Percentiles rank a stretch among this genome's conserved stretches.
phyloP scores from a whole-genome alignment of 2,113 vertebrate species.

The Ranitomeya imitator region DNA sequence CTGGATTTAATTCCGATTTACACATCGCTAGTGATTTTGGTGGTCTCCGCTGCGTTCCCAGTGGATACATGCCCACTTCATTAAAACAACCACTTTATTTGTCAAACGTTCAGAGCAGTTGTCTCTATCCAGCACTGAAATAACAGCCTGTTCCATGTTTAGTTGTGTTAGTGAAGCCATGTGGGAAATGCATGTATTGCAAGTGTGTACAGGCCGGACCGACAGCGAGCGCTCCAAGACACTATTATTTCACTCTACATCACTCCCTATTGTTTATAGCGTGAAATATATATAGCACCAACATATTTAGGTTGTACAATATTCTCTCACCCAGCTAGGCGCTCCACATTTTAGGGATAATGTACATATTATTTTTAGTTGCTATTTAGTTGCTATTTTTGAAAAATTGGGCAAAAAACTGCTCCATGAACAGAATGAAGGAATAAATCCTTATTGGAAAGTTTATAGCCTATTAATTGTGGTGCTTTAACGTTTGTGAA shows the following conservation, averaged over 20 bases:
- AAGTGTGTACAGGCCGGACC: background rate
- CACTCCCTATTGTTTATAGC: background rate
- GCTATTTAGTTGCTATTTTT: too few relatives aligned
- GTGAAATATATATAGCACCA: background rate
- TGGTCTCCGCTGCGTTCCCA: slow-evolving; percentile 47
- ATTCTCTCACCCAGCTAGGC: too few relatives aligned
- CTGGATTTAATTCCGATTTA: slow-evolving; percentile 50
- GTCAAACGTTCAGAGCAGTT: slow-evolving; percentile 52
- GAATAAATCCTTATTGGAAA: too few relatives aligned
- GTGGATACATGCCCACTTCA: slow-evolving; percentile 52
- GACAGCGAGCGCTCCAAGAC: slow-evolving; percentile 3
- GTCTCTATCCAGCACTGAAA: slow-evolving; percentile 42
- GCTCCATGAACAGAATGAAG: too few relatives aligned
- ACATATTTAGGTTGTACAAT: background rate
- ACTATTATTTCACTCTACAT: background rate
- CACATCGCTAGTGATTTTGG: slow-evolving; percentile 51
- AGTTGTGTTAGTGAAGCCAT: slow-evolving; percentile 47
- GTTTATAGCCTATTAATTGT: too few relatives aligned
- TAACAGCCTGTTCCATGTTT: slow-evolving; percentile 48
- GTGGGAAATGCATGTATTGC: slow-evolving; percentile 22
- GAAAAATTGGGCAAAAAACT: too few relatives aligned
- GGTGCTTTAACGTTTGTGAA: too few relatives aligned
- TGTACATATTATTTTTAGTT: too few relatives aligned
- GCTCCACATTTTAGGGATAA: too few relatives aligned
- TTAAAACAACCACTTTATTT: slow-evolving; percentile 59